Conservation (phyloP, 2,888 invertebrate genomes). For the Ptycholaimellus sp. region DNA sequence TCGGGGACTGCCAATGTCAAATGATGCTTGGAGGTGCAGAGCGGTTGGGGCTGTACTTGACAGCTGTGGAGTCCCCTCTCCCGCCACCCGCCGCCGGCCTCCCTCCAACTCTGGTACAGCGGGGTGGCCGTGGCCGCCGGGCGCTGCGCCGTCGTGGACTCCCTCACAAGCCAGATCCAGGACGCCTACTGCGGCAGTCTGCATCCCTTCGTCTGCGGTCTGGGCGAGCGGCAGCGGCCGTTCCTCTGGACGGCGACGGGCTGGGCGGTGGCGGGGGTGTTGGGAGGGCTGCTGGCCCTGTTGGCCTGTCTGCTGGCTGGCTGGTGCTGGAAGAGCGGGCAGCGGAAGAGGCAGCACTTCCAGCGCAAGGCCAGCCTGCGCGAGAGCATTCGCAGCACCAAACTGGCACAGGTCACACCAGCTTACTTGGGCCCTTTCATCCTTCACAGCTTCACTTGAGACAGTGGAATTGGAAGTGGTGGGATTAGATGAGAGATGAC, state of each 20-base stretch:
- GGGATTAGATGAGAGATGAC: too few species aligned
- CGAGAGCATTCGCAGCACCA: constrained; percentile 59
- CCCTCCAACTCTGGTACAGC: constrained; percentile 4
- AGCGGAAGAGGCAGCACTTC: constrained; percentile 56
- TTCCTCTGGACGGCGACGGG: constrained; percentile 11
- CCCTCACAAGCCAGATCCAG: constrained; percentile 47
- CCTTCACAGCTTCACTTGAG: too few species aligned
- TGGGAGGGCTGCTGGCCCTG: constrained; percentile 37
- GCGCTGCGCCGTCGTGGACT: constrained; percentile 3
- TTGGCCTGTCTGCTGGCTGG: constrained; percentile 50
- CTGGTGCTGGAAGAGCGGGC: constrained; percentile 74
- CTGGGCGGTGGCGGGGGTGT: constrained; percentile 20
- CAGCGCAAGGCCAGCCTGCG: constrained; percentile 73
- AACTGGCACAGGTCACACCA: too few species aligned
- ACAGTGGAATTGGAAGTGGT: too few species aligned
- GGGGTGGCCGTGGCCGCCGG: constrained; percentile 4
- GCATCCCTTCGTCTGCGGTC: constrained; percentile 77
- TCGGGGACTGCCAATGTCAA: too few species aligned
- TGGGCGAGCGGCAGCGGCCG: constrained; percentile 39
- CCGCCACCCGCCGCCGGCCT: too few species aligned
- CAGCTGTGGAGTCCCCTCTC: too few species aligned
- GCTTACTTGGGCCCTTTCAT: too few species aligned
- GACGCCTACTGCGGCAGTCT: constrained; percentile 51
- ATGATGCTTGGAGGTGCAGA: too few species aligned
- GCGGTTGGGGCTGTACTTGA: too few species aligned